Percentiles rank a stretch among this genome's conserved stretches.
These are phyloP conservation scores for Phymastichus coffea DNA, from an alignment of 1,140 invertebrate genomes.

Conservation along the genomic window DNA sequence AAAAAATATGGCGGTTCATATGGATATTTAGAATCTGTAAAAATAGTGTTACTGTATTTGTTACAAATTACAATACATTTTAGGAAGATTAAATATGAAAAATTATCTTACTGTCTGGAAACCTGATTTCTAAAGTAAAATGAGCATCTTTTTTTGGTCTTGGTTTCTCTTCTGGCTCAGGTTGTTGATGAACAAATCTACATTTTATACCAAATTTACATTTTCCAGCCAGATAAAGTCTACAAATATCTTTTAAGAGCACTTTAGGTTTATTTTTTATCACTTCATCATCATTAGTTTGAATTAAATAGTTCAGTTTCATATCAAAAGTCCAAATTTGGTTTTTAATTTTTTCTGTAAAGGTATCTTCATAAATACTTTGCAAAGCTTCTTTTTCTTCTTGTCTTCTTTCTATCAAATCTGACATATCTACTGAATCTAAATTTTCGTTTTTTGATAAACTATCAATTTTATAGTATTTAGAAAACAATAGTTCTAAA, in stretches of 20 bases:
- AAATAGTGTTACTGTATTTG: too few species aligned
- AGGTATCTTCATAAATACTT: conserved; percentile 71
- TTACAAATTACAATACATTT: too few species aligned
- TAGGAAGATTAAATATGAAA: conserved; percentile 16
- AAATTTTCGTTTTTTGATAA: conserved; percentile 35
- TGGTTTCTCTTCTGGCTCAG: conserved; percentile 48
- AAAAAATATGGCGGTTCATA: conserved; percentile 67
- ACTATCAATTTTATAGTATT: conserved; percentile 64
- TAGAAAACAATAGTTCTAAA: conserved; percentile 66
- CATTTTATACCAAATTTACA: conserved; percentile 73
- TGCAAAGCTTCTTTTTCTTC: conserved; percentile 73
- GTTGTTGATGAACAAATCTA: conserved; percentile 68
- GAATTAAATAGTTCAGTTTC: conserved; percentile 66
- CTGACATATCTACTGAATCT: conserved; percentile 51
- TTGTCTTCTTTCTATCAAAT: conserved; percentile 63
- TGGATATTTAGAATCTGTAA: conserved; percentile 63
- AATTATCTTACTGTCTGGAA: conserved; percentile 60
- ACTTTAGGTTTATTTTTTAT: conserved; percentile 52
- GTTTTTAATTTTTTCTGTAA: conserved; percentile 65
- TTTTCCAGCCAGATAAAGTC: conserved; percentile 65
- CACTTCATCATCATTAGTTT: conserved; percentile 61
- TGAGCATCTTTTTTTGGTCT: conserved; percentile 43
- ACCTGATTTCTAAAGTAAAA: conserved; percentile 73
- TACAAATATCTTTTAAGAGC: conserved; percentile 65
- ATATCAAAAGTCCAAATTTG: conserved; percentile 68